Evolutionary conservation across 2,888 invertebrate species (phyloP).

Genomic region (Himalopsyche japonica): DNA sequence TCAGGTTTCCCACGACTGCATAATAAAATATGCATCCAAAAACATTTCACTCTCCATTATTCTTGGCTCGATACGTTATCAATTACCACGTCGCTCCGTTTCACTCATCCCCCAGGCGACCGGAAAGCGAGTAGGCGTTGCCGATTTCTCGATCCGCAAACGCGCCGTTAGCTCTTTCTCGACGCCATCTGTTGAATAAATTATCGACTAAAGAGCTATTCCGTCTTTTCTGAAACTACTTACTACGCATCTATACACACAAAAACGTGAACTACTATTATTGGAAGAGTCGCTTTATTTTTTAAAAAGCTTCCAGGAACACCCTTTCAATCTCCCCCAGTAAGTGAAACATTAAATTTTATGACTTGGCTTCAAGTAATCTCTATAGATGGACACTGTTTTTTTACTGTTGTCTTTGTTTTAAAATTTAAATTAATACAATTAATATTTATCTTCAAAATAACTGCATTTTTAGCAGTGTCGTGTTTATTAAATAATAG

Average conservation of each 20-base stretch:
- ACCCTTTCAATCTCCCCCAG: too few species aligned
- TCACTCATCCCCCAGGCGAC: neutral
- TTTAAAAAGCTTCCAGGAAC: neutral
- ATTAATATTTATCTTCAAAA: too few species aligned
- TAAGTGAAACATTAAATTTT: too few species aligned
- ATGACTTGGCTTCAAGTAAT: too few species aligned
- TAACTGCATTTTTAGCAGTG: too few species aligned
- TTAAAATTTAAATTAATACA: too few species aligned
- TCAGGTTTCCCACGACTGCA: neutral
- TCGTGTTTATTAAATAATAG: too few species aligned
- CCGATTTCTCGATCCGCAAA: neutral
- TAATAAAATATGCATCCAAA: neutral
- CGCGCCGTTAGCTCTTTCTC: neutral
- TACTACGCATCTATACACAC: neutral
- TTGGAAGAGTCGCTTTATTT: neutral
- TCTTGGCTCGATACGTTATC: neutral
- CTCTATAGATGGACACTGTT: too few species aligned
- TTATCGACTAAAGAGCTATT: neutral
- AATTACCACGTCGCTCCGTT: neutral
- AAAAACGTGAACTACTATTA: neutral
- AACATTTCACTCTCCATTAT: slow-evolving; percentile 1
- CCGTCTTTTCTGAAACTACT: neutral
- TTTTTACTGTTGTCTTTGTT: too few species aligned
- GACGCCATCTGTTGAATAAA: slow-evolving; percentile 1
- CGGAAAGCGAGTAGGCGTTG: neutral